phyloP scores from a whole-genome alignment of 2,888 invertebrate species.

The Cephonodes hylas region DNA sequence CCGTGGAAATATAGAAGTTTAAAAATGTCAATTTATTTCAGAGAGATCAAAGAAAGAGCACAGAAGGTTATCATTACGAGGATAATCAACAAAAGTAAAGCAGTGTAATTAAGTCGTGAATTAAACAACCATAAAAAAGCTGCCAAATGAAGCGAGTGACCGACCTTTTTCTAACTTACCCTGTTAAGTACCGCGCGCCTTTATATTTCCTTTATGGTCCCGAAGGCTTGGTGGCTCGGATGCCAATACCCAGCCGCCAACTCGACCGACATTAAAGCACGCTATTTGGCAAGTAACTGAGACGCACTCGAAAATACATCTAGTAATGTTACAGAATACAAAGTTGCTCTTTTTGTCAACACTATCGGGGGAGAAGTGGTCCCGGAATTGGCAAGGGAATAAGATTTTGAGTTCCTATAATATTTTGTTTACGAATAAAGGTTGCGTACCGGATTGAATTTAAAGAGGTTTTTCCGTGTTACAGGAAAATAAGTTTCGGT shows the following conservation, averaged over 20 bases:
- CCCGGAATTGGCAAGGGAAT: constrained; percentile 50
- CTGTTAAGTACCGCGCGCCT: constrained; percentile 27
- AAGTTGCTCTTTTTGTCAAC: constrained; percentile 50
- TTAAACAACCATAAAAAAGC: constrained; percentile 4
- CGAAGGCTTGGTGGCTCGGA: constrained; percentile 37
- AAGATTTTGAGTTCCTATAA: constrained; percentile 48
- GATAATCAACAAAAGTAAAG: neutral
- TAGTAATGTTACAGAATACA: constrained; percentile 40
- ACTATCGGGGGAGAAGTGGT: constrained; percentile 40
- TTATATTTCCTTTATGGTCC: constrained; percentile 53
- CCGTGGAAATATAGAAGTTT: too few species aligned
- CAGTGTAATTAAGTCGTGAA: neutral
- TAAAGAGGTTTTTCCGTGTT: constrained; percentile 43
- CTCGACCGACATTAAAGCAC: constrained; percentile 63
- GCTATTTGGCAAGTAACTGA: constrained; percentile 67
- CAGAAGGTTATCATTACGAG: neutral
- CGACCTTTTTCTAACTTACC: neutral
- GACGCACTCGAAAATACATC: constrained; percentile 46
- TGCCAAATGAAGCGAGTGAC: neutral
- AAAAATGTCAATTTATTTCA: too few species aligned
- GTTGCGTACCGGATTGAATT: constrained; percentile 51
- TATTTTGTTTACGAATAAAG: constrained; percentile 52
- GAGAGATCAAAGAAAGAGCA: too few species aligned
- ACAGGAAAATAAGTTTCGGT: constrained; percentile 42
- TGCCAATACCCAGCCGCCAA: constrained; percentile 59